Percentiles rank a stretch among this genome's conserved stretches.
These are phyloP conservation scores for Bubo blakistoni DNA, from an alignment of 2,113 vertebrate genomes.

Conservation along the genomic window DNA sequence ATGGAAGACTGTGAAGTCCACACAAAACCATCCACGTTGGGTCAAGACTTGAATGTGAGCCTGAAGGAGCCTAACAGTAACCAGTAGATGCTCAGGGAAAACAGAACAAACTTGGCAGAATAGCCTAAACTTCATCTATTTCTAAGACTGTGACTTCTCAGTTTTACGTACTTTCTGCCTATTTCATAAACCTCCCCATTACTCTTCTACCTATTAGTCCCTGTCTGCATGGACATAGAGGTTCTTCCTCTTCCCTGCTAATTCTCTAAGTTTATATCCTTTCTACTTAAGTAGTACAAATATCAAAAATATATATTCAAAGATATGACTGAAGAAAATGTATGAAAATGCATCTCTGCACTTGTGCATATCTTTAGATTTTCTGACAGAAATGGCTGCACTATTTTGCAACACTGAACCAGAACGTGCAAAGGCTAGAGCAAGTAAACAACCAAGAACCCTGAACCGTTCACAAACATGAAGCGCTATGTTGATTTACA, in stretches of 20 bases:
- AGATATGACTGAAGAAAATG: neutral
- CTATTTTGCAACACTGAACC: neutral
- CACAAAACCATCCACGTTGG: neutral
- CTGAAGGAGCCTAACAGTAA: neutral
- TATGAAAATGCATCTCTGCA: neutral
- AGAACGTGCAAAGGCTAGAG: fast-evolving
- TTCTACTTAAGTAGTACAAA: neutral
- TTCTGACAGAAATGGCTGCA: neutral
- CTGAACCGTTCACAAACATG: neutral
- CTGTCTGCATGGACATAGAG: neutral
- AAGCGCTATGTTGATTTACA: neutral
- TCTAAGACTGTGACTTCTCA: neutral
- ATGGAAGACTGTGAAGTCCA: neutral
- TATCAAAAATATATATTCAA: neutral
- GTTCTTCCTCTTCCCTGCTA: neutral
- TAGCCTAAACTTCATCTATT: neutral
- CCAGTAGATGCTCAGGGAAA: neutral
- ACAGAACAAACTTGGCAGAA: neutral
- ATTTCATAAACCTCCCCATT: neutral
- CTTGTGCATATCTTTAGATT: neutral
- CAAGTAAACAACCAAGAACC: neutral
- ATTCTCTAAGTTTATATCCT: neutral
- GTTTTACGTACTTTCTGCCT: neutral
- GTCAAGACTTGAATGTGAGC: neutral
- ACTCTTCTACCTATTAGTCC: neutral